These are phyloP conservation scores for Mus spicilegus DNA, from an alignment of 2,113 vertebrate genomes.

Conservation along the genomic window DNA sequence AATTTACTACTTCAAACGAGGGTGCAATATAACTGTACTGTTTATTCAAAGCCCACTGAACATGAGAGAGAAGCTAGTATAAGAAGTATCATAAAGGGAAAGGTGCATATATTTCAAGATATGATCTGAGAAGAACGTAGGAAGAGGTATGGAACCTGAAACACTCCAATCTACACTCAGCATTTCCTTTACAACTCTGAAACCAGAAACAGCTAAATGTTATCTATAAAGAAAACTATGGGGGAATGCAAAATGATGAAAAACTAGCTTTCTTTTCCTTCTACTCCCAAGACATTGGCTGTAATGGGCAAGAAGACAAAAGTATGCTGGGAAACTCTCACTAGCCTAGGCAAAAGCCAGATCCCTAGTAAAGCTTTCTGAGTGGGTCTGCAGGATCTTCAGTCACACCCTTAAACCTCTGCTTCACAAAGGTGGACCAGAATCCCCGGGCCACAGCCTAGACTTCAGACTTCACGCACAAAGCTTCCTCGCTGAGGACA, in stretches of 20 bases:
- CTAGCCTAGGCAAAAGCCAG: neutral
- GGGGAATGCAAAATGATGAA: constrained; percentile 20
- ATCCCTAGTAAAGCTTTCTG: constrained; percentile 1
- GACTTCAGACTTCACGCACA: constrained; percentile 1
- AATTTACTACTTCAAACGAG: constrained; percentile 28
- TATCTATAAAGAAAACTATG: constrained; percentile 28
- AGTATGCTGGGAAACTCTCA: neutral
- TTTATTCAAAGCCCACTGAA: constrained; percentile 5
- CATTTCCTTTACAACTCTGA: constrained; percentile 52
- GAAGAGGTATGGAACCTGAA: neutral
- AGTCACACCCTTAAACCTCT: neutral
- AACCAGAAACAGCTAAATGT: constrained; percentile 25
- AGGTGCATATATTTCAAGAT: neutral
- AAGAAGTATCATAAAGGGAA: constrained; percentile 15
- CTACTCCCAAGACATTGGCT: neutral
- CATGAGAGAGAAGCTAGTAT: neutral
- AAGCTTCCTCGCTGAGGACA: neutral
- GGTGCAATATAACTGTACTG: neutral
- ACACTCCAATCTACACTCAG: constrained; percentile 18
- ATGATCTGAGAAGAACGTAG: neutral
- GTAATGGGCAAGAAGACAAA: neutral
- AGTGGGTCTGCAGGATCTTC: neutral
- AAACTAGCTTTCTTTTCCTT: neutral
- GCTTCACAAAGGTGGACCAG: neutral
- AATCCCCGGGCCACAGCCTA: neutral